Evolutionary conservation across 2,888 invertebrate species (phyloP), one percentile per base, ranked within the genome.

Genomic region (Cancer borealis): DNA sequence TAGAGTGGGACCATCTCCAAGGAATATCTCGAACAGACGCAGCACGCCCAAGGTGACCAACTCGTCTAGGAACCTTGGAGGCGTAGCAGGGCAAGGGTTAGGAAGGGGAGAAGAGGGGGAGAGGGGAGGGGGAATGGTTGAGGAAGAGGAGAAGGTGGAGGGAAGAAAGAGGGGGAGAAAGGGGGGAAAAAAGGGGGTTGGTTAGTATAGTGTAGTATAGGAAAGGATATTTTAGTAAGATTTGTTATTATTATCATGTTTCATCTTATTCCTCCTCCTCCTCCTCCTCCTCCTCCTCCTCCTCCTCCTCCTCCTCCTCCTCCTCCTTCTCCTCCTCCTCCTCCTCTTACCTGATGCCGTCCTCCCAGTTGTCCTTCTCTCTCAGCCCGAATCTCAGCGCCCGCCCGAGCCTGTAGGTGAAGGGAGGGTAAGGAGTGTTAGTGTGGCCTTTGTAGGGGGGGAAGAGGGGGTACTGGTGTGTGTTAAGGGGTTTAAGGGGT

Each of bases 51-150:
- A 60, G 21, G 93, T 94, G 21, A 92, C 89, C 54, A 93, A 73
- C 92, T 95, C 95, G 45, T 95, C 93, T 66, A 95, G 60, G 54
- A 88, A 95, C 73, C 95, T 95, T 46, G 3, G 66, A n/a, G 8
- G 39, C 21, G 47, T 47, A 10, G 66, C 3, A n/a, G 12, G 88
- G 49, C n/a, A n/a, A n/a, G n/a, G n/a, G n/a, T n/a, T n/a, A n/a
- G 49, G 88, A 88, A 14, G 26, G 26, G 14, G 47, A 14, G 49
- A n/a, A n/a, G 30, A 21, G 1, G 26, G 26, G 46, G 89, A 0
- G 54, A 49, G 30, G 54, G n/a, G 12, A 17, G 2, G 54, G 54
- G 54, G 0, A 17, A 14, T 0, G 12, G 54, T 54, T 54, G 17
- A 54, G 17, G 54, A 14, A 14, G 12, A 10, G 12, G 54, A 14